A percentile compares a stretch with the other conserved stretches of the same genome.
These are phyloP conservation scores for Seladonia tumulorum DNA, from an alignment of 2,888 invertebrate species.

Conservation along the genomic window DNA sequence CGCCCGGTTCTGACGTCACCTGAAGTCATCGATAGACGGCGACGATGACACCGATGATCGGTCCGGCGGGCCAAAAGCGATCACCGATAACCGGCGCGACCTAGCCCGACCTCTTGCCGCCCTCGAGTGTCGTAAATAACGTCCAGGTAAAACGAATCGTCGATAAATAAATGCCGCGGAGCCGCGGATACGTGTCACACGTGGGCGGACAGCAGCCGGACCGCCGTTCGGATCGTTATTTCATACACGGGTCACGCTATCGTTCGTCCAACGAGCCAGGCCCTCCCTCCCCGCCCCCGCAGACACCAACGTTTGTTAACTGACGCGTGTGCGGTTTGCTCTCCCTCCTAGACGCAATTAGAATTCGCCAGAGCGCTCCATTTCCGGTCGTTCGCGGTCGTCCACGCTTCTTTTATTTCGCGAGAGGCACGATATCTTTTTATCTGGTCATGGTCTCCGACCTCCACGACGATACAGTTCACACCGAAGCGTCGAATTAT, in stretches of 20 bases:
- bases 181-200: conserved; percentile 68
- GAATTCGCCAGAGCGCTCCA: conserved; percentile 23
- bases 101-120: conserved; percentile 43
- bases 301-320: conserved; percentile 29
- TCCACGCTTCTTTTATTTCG: neutral
- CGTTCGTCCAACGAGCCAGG: conserved; percentile 27
- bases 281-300: neutral
- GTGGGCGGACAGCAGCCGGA: conserved; percentile 57
- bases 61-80: neutral
- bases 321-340: conserved; percentile 44
- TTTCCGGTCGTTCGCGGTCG: neutral
- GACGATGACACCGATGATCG: neutral
- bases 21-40: neutral
- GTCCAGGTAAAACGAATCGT: conserved; percentile 70
- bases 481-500: neutral
- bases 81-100: conserved; percentile 48
- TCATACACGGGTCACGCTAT: conserved; percentile 64
- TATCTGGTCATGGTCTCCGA: neutral
- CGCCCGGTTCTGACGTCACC: no score
- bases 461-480: neutral
- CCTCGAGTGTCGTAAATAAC: conserved; percentile 65
- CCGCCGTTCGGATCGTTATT: conserved; percentile 66
- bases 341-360: conserved; percentile 37
- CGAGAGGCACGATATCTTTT: neutral
- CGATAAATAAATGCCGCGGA: conserved; percentile 75